Base-by-base conservation (phyloP, 2,113 vertebrate species). In the Scatophagus argus region DNA sequence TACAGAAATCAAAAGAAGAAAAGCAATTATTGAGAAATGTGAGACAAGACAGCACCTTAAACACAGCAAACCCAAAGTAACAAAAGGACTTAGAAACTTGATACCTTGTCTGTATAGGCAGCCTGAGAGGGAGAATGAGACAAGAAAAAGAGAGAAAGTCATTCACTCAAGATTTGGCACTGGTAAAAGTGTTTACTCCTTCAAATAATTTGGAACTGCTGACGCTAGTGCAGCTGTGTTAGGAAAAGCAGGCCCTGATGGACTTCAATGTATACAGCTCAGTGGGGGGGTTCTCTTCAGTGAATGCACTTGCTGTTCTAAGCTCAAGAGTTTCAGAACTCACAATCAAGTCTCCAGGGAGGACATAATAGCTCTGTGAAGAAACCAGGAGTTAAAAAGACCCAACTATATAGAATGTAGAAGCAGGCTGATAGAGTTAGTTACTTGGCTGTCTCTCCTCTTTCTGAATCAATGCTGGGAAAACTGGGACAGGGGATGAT, bases 81-180 rank as follows among this genome's bases (percentile, higher is more conserved):
- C 59, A 84, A 69, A 73, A 77, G 14, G 65, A 81, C 59, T 69
- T 49, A 46, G 78, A 70, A 86, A 92, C n/a, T 29, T 47, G 85
- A 92, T 92, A 94, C 92, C 92, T 92, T 59, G 47, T 71, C 38
- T 82, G 52, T 89, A 55, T 34, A 60, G 73, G 77, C 65, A 72
- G 62, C 82, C 92, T 90, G 89, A 74, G 77, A 77, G 69, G 39
- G 47, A 77, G 41, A 84, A 67, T 74, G 60, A 83, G 70, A 87
- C 55, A 87, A 78, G 74, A 86, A 54, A 47, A 10, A 74, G 25
- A 51, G 49, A 54, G 8, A 68, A 36, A 25, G 62, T 86, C 59
- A 92, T 56, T 77, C 21, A 60, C 16, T 61, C 17, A 66, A n/a
- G 12, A 44, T 51, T 27, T 39, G 11, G 19, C n/a, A 58, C 3